These are phyloP conservation scores for Nyctereutes procyonoides DNA, from an alignment of 2,113 vertebrate genomes.

Conservation along the genomic window DNA sequence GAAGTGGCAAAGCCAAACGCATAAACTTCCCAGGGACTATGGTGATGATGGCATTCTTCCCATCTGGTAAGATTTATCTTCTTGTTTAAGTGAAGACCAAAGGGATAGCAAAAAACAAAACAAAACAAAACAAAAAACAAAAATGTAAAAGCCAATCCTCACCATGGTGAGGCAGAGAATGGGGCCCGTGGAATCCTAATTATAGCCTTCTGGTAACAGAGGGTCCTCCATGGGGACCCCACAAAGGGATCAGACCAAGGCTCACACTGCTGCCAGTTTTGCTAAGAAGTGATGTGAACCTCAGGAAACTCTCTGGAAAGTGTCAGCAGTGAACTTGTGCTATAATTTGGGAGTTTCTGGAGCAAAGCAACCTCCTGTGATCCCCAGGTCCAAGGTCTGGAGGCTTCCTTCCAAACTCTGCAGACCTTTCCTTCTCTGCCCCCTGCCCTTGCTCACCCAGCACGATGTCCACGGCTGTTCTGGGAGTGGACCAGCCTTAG, in stretches of 20 bases:
- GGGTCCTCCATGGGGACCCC: neutral
- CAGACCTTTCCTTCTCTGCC: too few relatives aligned
- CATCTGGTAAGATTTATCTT: neutral
- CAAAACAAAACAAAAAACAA: neutral
- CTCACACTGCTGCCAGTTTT: neutral
- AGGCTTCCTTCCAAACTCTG: neutral
- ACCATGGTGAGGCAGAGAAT: neutral
- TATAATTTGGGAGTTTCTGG: neutral
- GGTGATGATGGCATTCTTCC: neutral
- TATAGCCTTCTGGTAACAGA: neutral
- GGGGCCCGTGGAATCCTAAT: neutral
- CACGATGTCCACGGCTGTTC: too few relatives aligned
- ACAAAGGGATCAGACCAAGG: too few relatives aligned
- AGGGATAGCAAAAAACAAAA: neutral
- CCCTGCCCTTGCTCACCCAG: too few relatives aligned
- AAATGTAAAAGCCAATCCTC: neutral
- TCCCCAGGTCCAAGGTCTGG: neutral
- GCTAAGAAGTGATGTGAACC: neutral
- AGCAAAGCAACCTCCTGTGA: neutral
- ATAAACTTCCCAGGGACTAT: neutral
- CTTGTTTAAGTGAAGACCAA: constrained; percentile 20
- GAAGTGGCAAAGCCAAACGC: neutral
- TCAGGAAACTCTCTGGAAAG: too few relatives aligned
- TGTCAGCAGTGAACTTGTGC: neutral
- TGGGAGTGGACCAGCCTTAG: too few relatives aligned